Evolutionary conservation across 2,113 vertebrate genomes (phyloP).

Genomic region (Callipepla squamata): DNA sequence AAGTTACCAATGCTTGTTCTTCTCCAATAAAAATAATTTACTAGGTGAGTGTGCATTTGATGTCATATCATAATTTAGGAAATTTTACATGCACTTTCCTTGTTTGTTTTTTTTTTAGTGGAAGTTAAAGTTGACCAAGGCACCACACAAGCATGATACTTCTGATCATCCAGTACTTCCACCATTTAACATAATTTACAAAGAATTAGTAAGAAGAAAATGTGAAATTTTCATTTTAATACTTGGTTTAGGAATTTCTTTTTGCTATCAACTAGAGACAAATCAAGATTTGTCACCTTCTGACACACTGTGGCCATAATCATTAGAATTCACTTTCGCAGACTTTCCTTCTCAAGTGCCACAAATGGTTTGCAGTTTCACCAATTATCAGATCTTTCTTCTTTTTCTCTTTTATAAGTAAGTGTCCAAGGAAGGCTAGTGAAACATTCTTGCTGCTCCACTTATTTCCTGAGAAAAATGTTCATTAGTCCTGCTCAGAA

Average conservation of each 20-base stretch:
- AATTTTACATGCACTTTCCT: not conserved
- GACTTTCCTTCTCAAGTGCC: not conserved
- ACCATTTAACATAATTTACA: not conserved
- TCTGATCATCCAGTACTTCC: not conserved
- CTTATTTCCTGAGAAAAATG: not conserved
- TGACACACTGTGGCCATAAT: not conserved
- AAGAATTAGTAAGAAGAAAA: not conserved
- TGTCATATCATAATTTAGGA: not conserved
- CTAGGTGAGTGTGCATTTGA: not conserved
- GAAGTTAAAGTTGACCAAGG: not conserved
- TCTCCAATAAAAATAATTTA: conserved; percentile 46
- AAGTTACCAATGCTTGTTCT: conserved; percentile 31
- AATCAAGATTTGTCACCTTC: not conserved
- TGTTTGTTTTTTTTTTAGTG: not conserved
- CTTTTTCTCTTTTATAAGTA: not conserved
- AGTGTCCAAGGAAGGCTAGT: not conserved
- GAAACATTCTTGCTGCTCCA: not conserved
- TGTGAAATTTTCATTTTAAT: not conserved
- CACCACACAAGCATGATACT: not conserved
- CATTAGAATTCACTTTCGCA: not conserved
- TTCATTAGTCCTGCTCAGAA: not conserved
- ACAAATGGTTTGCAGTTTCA: not conserved
- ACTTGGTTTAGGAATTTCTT: not conserved
- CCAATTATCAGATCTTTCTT: not conserved
- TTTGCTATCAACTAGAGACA: not conserved